phyloP scores from a whole-genome alignment of 2,797 vertebrate species.

The Phataginus tricuspis region DNA sequence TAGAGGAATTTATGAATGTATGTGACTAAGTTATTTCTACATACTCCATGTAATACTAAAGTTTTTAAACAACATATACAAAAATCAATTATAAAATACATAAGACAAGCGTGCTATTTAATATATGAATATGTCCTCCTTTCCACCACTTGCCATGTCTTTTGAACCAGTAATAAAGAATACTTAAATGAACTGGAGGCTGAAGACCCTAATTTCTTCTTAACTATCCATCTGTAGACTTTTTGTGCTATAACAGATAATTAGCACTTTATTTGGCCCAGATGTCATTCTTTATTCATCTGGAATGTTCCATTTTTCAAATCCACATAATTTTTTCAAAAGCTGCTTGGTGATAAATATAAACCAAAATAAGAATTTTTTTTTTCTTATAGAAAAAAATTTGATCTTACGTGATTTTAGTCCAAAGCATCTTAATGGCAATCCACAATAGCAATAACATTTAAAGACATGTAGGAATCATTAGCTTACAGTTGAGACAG shows the following conservation, averaged over 20 bases:
- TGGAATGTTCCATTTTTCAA: constrained; percentile 18
- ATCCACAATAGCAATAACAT: background rate
- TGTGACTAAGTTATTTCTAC: background rate
- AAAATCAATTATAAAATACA: background rate
- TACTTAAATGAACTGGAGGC: background rate
- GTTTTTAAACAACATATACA: background rate
- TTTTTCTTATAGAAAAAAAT: background rate
- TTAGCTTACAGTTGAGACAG: background rate
- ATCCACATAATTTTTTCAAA: background rate
- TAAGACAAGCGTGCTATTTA: background rate
- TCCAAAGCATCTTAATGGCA: background rate
- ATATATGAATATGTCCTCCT: background rate
- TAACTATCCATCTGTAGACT: background rate
- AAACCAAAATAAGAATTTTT: background rate
- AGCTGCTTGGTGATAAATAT: background rate
- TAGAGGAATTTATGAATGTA: background rate
- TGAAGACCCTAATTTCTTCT: background rate
- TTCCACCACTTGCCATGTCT: background rate
- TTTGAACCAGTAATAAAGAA: background rate
- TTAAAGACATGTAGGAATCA: background rate
- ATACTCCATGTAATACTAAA: background rate
- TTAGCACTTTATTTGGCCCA: background rate
- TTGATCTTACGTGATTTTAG: background rate
- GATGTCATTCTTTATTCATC: background rate
- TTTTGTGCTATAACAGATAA: background rate